These are phyloP conservation scores for Helogale parvula DNA, from an alignment of 2,113 vertebrate species.

Conservation along the genomic window DNA sequence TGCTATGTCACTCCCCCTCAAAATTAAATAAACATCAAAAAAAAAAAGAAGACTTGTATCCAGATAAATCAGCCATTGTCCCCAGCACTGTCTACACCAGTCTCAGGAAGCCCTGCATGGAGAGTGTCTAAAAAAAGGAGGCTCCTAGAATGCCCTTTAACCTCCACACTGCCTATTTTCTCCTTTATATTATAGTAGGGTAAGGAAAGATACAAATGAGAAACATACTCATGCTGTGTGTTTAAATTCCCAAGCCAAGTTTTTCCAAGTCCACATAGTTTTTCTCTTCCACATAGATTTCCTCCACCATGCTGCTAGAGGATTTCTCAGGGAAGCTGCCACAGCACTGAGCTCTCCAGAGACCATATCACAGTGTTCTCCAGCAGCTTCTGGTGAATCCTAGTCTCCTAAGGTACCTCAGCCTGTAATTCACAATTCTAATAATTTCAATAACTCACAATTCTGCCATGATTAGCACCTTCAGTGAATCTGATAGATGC, in stretches of 20 bases:
- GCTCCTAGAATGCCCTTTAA: neutral
- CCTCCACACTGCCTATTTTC: neutral
- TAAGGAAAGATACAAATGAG: neutral
- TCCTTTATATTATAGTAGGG: neutral
- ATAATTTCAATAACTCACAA: neutral
- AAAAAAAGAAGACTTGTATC: neutral
- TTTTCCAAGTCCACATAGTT: neutral
- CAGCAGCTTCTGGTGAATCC: neutral
- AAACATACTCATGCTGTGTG: neutral
- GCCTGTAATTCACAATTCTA: no score
- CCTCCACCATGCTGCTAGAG: rapidly evolving
- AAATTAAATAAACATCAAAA: no score
- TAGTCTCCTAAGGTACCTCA: neutral
- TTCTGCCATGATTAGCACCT: neutral
- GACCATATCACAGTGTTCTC: neutral
- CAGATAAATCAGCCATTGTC: neutral
- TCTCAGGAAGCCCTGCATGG: neutral
- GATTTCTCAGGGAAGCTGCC: neutral
- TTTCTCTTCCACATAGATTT: neutral
- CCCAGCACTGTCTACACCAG: neutral
- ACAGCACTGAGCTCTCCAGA: neutral
- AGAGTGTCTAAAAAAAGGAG: neutral
- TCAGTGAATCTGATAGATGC: neutral
- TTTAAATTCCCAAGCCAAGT: neutral
- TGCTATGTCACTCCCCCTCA: no score